These are phyloP conservation scores for Neotragus pygmaeus DNA, from an alignment of 2,113 vertebrate species.

Conservation along the genomic window DNA sequence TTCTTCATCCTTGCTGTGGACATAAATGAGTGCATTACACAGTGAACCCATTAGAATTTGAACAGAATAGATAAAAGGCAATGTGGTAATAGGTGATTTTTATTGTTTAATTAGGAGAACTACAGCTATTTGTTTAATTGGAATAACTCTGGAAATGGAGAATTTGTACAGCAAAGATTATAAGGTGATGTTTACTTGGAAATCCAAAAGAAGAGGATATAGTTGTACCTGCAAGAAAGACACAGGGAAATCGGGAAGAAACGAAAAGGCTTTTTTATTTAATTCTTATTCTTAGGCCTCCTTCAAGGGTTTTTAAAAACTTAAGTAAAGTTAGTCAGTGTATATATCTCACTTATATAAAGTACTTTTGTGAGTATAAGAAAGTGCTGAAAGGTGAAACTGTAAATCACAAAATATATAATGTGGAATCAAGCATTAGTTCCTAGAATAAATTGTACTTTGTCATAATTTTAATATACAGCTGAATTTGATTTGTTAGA, in stretches of 20 bases:
- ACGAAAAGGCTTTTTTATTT: background rate
- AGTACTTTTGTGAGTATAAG: background rate
- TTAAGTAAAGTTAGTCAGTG: background rate
- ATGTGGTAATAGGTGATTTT: background rate
- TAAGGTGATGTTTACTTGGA: background rate
- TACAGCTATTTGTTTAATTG: background rate
- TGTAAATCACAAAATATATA: background rate
- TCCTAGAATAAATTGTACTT: slow-evolving; percentile 11
- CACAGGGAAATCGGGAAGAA: background rate
- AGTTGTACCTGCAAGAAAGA: background rate
- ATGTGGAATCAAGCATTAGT: background rate
- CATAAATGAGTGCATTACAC: background rate
- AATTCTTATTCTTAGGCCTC: background rate
- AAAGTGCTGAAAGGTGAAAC: background rate
- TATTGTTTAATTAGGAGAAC: background rate
- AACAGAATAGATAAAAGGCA: background rate
- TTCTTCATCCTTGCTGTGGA: background rate
- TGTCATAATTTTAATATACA: slow-evolving; percentile 23
- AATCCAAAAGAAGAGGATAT: background rate
- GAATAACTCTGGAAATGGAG: background rate
- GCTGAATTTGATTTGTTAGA: slow-evolving; percentile 19
- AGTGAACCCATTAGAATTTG: background rate
- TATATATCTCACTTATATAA: background rate
- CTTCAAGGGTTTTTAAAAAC: background rate
- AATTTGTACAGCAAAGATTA: background rate